phyloP scores from a whole-genome alignment of 2,888 invertebrate species.

The Philonicus albiceps region DNA sequence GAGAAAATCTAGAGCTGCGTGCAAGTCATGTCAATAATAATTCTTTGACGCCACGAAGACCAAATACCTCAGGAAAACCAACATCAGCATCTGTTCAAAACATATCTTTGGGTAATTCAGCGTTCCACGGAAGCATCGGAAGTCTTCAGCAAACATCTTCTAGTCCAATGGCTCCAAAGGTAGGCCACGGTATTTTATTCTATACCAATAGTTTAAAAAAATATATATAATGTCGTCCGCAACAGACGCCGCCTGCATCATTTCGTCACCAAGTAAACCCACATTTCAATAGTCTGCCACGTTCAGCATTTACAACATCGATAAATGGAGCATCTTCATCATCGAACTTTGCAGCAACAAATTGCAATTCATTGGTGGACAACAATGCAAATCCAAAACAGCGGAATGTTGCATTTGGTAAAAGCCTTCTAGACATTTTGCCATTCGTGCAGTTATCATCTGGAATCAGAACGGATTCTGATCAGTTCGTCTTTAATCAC shows the following conservation, averaged over 20 bases:
- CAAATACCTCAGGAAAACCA: constrained; percentile 48
- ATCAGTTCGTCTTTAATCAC: constrained; percentile 27
- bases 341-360: constrained; percentile 46
- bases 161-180: constrained; percentile 63
- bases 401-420: constrained; percentile 82
- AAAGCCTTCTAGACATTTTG: constrained; percentile 55
- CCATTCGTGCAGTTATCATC: constrained; percentile 31
- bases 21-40: constrained; percentile 59
- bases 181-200: constrained; percentile 51
- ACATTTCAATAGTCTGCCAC: constrained; percentile 83
- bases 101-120: constrained; percentile 54
- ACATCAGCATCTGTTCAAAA: constrained; percentile 44
- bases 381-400: constrained; percentile 59
- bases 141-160: constrained; percentile 54
- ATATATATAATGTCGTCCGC: constrained; percentile 45
- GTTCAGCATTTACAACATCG: constrained; percentile 70
- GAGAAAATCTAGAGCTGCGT: constrained; percentile 84
- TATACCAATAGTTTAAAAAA: not conserved
- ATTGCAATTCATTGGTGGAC: constrained; percentile 45
- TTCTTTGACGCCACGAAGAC: constrained; percentile 56
- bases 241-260: constrained; percentile 77
- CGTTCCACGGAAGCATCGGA: constrained; percentile 60
- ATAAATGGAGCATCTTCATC: constrained; percentile 53
- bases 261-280: constrained; percentile 77
- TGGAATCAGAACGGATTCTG: not conserved